phyloP scores from a whole-genome alignment of 2,113 vertebrate genomes.

The Nansenia antarctica region DNA sequence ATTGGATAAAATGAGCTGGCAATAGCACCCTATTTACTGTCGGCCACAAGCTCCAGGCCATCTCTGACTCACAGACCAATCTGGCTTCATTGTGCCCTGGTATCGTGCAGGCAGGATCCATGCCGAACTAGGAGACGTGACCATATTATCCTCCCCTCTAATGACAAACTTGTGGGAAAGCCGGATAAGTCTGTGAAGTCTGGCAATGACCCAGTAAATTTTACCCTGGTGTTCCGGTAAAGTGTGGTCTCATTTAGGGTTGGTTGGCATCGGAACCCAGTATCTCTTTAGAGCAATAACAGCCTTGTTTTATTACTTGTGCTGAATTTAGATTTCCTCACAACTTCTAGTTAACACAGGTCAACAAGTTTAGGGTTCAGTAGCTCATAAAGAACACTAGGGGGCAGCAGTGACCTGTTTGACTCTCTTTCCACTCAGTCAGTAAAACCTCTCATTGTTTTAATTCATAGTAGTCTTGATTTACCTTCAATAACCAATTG shows the following conservation, averaged over 20 bases:
- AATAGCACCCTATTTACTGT: background rate
- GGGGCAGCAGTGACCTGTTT: constrained; percentile 57
- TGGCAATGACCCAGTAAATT: constrained; percentile 63
- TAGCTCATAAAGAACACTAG: constrained; percentile 51
- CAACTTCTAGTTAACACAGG: background rate
- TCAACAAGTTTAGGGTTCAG: background rate
- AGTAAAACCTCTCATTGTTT: background rate
- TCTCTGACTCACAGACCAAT: constrained; percentile 58
- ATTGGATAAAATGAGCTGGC: constrained; percentile 33
- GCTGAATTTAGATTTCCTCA: constrained; percentile 14
- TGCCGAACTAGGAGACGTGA: constrained; percentile 44
- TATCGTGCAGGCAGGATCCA: constrained; percentile 39
- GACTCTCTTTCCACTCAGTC: background rate
- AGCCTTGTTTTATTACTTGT: constrained; percentile 42
- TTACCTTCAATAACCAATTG: no score
- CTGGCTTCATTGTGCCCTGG: constrained; percentile 26
- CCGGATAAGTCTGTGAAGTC: constrained; percentile 60
- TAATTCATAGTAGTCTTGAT: background rate
- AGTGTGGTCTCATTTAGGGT: constrained; percentile 42
- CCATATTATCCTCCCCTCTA: constrained; percentile 51
- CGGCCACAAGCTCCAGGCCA: constrained; percentile 26
- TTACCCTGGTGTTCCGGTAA: constrained; percentile 53
- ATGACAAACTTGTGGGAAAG: constrained; percentile 60
- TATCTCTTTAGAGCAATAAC: constrained; percentile 46
- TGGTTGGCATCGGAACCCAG: constrained; percentile 32